Base-by-base conservation (phyloP, 30 jellyfish, hydroid and myxozoan genomes). In the Pseudorhiza aurosa region DNA sequence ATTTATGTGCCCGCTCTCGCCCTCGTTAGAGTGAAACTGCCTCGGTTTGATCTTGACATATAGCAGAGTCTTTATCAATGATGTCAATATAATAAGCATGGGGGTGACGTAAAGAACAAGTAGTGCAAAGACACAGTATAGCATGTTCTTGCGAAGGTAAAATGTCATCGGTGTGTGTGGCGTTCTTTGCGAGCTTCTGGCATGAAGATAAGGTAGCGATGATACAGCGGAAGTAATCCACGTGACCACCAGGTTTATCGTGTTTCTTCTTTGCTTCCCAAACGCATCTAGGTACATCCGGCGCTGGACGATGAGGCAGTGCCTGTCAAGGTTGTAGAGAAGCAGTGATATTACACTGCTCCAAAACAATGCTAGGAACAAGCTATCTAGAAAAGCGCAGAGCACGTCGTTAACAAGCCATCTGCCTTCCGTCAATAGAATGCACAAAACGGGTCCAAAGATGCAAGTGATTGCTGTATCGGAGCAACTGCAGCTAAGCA, bases 241-340 rank as follows among this genome's bases (percentile, higher is more conserved):
- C 28, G 47, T 44, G 8, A 40, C 29, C 1, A 53, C 47, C 21
- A 82, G 42, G 14, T 39, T 58, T 18, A 68, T 31, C 8, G 65
- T 40, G 65, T 82, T 82, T 15, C 87, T 70, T 32, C 51, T 56
- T 9, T n/a, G 60, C 19, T 57, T 69, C 6, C 87, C 82, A 51
- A 82, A 82, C 0, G 87, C 57, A n/a, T 57, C 35, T n/a, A 67
- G 73, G 64, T 67, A 82, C 9, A 44, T 25, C 32, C 81, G 15
- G 19, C 87, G 60, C 2, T 45, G 63, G 43, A 59, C 87, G 21
- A 82, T 51, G 12, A 82, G 60, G 82, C 94, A 82, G 36, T 82
- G 87, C 11, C 94, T 75, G 36, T 82, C 94, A 22, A 82, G 75
- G 36, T 19, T 80, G 76, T 80, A 80, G 1, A 80, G n/a, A 9